Base-by-base conservation (phyloP, 2,113 vertebrate genomes). In the Heterotis niloticus region DNA sequence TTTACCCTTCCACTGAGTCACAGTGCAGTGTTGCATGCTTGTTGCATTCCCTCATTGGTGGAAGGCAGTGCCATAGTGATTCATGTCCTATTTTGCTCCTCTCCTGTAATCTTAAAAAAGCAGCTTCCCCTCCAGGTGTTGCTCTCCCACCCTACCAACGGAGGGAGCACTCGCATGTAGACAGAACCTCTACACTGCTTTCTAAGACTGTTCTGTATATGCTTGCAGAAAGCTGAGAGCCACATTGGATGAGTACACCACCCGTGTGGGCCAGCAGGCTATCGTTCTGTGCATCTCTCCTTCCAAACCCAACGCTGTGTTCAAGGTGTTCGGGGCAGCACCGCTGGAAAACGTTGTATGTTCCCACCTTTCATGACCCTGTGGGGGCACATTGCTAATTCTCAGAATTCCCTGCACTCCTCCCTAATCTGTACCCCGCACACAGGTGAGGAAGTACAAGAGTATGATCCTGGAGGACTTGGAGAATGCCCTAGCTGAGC, bases 281-380 rank as follows among this genome's bases (percentile, higher is more conserved):
- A 98, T 99, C 0, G 98, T 99, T 0, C 90, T 99, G 64, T 99
- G 98, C 82, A 95, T 99, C 88, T 99, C 98, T 0, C 97, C 98
- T 75, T 99, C 96, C 81, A 99, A 99, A 88, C 98, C 98, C 71
- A 99, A 98, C 78, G 96, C 98, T 0, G 93, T 99, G 82, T 99
- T 97, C 80, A 98, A 98, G 90, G 98, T 99, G 0, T 99, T 99
- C 16, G 98, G 98, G 24, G 96, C 98, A 56, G 98, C 98, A 12
- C 98, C 98, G 28, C 86, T 99, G 84, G 98, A 99, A 90, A 99
- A 99, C 0, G 98, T 99, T 94, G 98, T 98, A 86, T 91, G 94
- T 81, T 17, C 13, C 17, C 52, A 57, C 28, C 56, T 57, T 76
- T 13, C 54, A 9, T 68, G 1, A 1, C 17, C 3, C 51, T 69